Percentiles rank a stretch among this genome's conserved stretches.
Evolutionary conservation across 2,113 vertebrate species (phyloP).

Genomic region (Spermophilus dauricus): DNA sequence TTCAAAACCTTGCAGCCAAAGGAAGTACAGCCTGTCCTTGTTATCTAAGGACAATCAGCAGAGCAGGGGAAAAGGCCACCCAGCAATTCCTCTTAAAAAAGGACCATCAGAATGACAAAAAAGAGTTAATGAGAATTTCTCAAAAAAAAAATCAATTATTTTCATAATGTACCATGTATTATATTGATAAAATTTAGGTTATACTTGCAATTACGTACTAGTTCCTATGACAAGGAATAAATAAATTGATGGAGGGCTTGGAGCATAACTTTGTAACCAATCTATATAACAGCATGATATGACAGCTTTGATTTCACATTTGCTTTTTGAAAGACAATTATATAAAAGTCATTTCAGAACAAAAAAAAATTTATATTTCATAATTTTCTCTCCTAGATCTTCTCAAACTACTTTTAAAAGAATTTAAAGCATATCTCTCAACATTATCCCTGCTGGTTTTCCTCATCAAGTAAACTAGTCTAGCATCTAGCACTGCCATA

Average conservation of each 20-base stretch:
- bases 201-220: background rate
- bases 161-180: conserved; percentile 7
- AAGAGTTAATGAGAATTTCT: background rate
- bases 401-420: background rate
- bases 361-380: background rate
- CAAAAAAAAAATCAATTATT: background rate
- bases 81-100: background rate
- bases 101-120: conserved; percentile 9
- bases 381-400: background rate
- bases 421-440: background rate
- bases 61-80: background rate
- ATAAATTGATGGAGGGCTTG: background rate
- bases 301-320: background rate
- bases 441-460: background rate
- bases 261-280: conserved; percentile 1
- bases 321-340: conserved; percentile 47
- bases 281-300: background rate
- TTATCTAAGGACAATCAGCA: background rate
- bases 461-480: background rate
- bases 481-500: background rate
- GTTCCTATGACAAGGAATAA: conserved; percentile 15
- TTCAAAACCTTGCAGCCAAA: background rate
- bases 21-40: background rate
- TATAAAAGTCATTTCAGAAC: background rate
- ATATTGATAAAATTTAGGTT: conserved; percentile 12